Evolutionary conservation across 2,888 invertebrate genomes (phyloP), one percentile per base, ranked within the genome.

Genomic region (Amblyjoppa fuscipennis): DNA sequence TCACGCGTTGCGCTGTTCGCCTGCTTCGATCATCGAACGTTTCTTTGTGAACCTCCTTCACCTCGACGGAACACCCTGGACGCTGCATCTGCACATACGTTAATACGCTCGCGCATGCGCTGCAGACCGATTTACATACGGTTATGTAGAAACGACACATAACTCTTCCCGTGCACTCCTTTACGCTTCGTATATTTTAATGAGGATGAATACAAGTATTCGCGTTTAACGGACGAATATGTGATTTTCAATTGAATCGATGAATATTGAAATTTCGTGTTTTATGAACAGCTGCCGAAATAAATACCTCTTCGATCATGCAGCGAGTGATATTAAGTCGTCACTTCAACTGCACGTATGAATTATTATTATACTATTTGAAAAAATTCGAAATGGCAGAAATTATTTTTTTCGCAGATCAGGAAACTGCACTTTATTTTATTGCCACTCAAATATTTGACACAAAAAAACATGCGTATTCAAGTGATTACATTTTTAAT

Each of bases 11-110:
- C 25, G 51, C 31, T 53, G 69, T 28, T 66, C 53, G 53, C 68
- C 75, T 53, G 70, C 61, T 76, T 56, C 45, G 64, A 71, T 80
- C 76, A 34, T 76, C 49, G 34, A 45, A 56, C 56, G 59, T 80
- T 80, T 80, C 64, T 80, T 66, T 56, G 49, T 64, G 31, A 25
- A 25, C 68, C 64, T 69, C 69, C 66, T 83, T 85, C 71, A 71
- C 74, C 56, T 66, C 31, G 51, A 28, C 16, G 49, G 66, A 71
- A n/a, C 16, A 6, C 59, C 20, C 45, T n/a, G n/a, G 51, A 70
- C 70, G 64, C 56, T 66, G 41, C 41, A 38, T 56, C 16, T 73
- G 80, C n/a, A 80, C 20, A 41, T 53, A 66, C 66, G 51, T 64
- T 56, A 28, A 25, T 56, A 51, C 64, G 51, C 4, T 38, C 7